Conservation (phyloP, 1,140 invertebrate genomes). For the Anastatus disparis region DNA sequence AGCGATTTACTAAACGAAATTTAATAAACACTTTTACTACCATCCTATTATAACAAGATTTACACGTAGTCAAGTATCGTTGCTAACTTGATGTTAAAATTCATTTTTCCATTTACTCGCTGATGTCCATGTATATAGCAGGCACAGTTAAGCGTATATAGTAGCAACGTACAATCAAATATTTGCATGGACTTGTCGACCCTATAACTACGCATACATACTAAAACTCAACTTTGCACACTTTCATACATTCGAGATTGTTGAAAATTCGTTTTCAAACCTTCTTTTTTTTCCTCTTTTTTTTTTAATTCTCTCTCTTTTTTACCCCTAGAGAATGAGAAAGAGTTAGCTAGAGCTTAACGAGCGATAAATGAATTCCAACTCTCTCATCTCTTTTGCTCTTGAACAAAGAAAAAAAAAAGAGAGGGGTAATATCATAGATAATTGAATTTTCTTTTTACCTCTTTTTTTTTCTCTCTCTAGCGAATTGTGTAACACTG, state of each 20-base stretch:
- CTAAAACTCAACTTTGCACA: too few relatives aligned
- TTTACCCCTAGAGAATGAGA: background rate
- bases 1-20: too few relatives aligned
- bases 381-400: slow-evolving; percentile 1
- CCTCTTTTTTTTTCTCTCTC: too few relatives aligned
- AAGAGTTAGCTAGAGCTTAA: slow-evolving; percentile 30
- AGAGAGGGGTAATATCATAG: slow-evolving; percentile 24
- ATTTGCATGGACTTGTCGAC: slow-evolving; percentile 13
- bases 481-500: slow-evolving; percentile 20
- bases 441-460: slow-evolving; percentile 37
- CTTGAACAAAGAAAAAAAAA: too few relatives aligned
- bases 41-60: too few relatives aligned
- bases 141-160: too few relatives aligned
- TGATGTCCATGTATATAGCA: too few relatives aligned
- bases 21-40: too few relatives aligned
- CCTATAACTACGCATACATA: too few relatives aligned
- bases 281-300: slow-evolving; percentile 5
- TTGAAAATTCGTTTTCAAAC: background rate
- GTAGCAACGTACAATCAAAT: too few relatives aligned
- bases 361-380: slow-evolving; percentile 40
- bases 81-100: background rate
- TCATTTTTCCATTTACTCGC: slow-evolving; percentile 1
- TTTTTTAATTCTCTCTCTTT: background rate
- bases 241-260: background rate
- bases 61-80: too few relatives aligned